Evolutionary conservation across 1,140 invertebrate species (phyloP).

Genomic region (Bombus sylvicola): DNA sequence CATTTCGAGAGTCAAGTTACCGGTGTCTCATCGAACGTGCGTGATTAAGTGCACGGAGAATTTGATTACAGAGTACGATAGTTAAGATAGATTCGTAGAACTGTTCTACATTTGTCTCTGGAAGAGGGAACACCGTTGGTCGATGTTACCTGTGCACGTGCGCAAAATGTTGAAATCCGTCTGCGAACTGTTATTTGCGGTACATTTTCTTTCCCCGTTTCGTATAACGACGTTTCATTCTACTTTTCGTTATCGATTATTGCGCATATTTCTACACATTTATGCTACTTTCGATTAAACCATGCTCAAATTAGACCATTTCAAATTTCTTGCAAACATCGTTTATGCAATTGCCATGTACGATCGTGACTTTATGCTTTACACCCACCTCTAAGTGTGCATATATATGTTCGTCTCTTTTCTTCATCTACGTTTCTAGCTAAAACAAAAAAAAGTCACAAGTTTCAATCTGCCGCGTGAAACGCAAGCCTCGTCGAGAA

Average conservation of each 20-base stretch:
- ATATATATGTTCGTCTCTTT: not conserved
- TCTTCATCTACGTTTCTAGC: not conserved
- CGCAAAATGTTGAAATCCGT: not conserved
- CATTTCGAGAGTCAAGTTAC: constrained; percentile 30
- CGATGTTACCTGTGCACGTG: not conserved
- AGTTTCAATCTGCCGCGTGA: not conserved
- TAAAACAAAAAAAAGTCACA: too few relatives aligned
- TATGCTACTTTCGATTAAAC: too few relatives aligned
- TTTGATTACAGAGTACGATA: constrained; percentile 19
- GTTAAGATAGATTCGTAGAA: not conserved
- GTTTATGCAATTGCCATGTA: too few relatives aligned
- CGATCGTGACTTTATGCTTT: too few relatives aligned
- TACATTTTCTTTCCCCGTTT: too few relatives aligned
- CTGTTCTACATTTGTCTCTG: not conserved
- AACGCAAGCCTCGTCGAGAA: not conserved
- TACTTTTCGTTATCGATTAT: not conserved
- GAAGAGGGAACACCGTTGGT: not conserved
- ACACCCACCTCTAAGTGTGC: too few relatives aligned
- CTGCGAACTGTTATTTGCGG: too few relatives aligned
- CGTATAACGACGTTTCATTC: not conserved
- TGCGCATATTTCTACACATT: too few relatives aligned
- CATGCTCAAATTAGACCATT: not conserved
- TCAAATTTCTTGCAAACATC: too few relatives aligned
- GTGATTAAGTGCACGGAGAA: constrained; percentile 26
- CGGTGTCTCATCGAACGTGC: constrained; percentile 14